Conservation (phyloP, 2,113 vertebrate species). For the Pseudonaja textilis region DNA sequence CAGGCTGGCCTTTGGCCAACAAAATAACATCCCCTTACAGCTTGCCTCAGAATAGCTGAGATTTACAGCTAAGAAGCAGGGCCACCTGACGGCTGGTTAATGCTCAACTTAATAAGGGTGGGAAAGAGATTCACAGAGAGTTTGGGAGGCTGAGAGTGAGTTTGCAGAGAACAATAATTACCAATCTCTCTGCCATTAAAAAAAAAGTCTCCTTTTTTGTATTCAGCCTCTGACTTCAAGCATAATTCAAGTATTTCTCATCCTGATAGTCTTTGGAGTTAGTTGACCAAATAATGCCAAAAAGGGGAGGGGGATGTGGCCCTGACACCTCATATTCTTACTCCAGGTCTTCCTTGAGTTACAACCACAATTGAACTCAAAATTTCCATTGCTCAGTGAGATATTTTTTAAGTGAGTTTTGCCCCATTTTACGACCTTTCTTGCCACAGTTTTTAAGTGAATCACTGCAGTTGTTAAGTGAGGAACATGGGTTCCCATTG, state of each 20-base stretch:
- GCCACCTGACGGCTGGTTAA: conserved; percentile 9
- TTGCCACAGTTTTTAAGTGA: no score
- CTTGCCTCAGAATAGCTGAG: not conserved
- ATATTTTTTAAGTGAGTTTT: not conserved
- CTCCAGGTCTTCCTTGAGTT: no score
- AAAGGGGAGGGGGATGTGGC: not conserved
- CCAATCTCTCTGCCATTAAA: no score
- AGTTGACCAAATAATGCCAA: not conserved
- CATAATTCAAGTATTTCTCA: not conserved
- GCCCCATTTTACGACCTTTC: not conserved
- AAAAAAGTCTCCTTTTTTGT: not conserved
- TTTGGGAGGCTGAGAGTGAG: not conserved
- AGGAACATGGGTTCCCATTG: not conserved
- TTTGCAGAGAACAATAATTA: not conserved
- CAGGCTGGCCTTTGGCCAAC: not conserved
- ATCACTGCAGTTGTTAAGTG: not conserved
- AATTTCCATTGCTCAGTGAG: no score
- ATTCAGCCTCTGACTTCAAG: not conserved
- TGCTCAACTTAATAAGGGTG: not conserved
- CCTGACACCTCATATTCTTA: not conserved
- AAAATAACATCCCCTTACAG: not conserved
- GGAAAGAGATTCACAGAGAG: not conserved
- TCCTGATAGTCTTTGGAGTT: not conserved
- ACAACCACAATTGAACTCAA: no score
- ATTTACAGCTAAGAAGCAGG: not conserved